Conservation (phyloP, 2,113 vertebrate genomes). For the Tragelaphus imberbis region DNA sequence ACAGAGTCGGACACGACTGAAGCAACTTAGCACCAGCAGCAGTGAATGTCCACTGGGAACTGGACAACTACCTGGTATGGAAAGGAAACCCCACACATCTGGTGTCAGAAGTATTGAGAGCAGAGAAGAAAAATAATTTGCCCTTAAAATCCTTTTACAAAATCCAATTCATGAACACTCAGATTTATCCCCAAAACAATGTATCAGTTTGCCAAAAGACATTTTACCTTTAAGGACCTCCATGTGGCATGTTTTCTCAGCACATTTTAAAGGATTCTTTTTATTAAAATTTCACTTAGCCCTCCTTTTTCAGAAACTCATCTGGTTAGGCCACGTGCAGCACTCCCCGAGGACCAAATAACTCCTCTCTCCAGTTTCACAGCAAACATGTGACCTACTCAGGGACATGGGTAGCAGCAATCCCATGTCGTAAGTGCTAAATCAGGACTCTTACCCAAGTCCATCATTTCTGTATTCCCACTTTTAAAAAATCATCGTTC, state of each 20-base stretch:
- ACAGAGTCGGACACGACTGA: no score
- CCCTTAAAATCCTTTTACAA: constrained; percentile 6
- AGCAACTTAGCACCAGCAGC: no score
- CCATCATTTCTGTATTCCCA: not conserved
- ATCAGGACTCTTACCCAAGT: not conserved
- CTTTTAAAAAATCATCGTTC: not conserved
- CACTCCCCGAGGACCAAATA: not conserved
- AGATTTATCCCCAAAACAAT: not conserved
- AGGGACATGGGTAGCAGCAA: not conserved
- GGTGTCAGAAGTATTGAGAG: not conserved
- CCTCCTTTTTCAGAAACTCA: not conserved
- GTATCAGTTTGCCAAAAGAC: not conserved
- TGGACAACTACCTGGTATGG: not conserved
- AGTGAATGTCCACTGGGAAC: not conserved
- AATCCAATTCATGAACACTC: not conserved
- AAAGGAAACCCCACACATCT: not conserved
- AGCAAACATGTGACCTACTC: not conserved
- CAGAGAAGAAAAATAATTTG: not conserved
- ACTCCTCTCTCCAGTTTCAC: not conserved
- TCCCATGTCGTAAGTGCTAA: not conserved
- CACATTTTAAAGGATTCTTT: constrained; percentile 9
- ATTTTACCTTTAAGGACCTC: not conserved
- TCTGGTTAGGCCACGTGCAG: not conserved
- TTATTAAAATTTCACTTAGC: not conserved
- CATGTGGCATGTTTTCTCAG: not conserved